Evolutionary conservation across 2,113 vertebrate species (phyloP).

Genomic region (Otolemur garnettii): DNA sequence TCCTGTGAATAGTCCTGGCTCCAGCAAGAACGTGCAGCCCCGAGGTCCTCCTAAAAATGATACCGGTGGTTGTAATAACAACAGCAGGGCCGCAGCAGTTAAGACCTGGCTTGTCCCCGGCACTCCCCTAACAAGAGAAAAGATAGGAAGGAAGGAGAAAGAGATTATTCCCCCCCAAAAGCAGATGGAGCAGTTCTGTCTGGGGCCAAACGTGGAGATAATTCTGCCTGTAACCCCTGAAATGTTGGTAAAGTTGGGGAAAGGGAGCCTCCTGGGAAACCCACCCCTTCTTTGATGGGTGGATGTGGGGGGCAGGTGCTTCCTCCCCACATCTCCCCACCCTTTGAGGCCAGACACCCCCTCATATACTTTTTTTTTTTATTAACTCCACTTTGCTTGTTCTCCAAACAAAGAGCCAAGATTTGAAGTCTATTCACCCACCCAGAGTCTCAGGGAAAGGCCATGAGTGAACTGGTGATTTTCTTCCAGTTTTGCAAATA

Average conservation of each 20-base stretch:
- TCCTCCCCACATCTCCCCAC: accelerated
- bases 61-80: no score
- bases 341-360: not conserved
- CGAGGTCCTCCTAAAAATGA: not conserved
- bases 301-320: no score
- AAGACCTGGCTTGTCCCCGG: not conserved
- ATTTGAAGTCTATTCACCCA: not conserved
- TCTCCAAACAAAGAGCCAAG: not conserved
- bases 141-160: not conserved
- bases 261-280: not conserved
- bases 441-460: not conserved
- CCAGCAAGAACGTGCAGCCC: not conserved
- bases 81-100: accelerated
- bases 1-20: not conserved
- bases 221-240: not conserved
- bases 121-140: not conserved
- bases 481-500: not conserved
- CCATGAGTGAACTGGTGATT: accelerated
- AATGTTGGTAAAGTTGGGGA: not conserved
- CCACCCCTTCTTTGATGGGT: not conserved
- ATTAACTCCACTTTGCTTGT: not conserved
- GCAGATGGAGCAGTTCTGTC: not conserved
- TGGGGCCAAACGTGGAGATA: not conserved
- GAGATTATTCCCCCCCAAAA: not conserved
- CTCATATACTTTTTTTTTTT: not conserved